These are phyloP conservation scores for Myripristis jacobus DNA, from an alignment of 2,797 vertebrate species.

Conservation along the genomic window DNA sequence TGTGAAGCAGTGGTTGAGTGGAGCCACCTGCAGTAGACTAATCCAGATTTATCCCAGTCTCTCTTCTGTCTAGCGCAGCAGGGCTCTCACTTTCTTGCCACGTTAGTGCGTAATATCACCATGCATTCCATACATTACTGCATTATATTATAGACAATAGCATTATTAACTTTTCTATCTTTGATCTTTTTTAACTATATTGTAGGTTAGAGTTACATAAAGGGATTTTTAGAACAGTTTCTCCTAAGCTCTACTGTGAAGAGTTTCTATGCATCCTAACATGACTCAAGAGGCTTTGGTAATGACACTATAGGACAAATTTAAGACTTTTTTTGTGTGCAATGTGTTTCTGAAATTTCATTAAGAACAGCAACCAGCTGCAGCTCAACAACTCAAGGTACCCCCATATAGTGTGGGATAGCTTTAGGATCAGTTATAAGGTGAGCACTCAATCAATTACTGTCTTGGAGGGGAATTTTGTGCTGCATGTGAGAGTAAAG, in stretches of 20 bases:
- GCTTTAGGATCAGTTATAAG: not conserved
- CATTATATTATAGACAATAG: not conserved
- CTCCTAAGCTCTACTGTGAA: no score
- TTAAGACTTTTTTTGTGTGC: no score
- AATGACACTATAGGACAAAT: no score
- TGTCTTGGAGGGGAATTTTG: not conserved
- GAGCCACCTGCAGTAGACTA: constrained; percentile 72
- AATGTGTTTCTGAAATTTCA: no score
- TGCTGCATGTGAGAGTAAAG: constrained; percentile 33
- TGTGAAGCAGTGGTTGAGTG: constrained; percentile 71
- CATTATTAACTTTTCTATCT: not conserved
- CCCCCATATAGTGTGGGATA: not conserved
- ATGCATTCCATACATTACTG: not conserved
- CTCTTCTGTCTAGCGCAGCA: constrained; percentile 35
- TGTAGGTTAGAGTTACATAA: not conserved
- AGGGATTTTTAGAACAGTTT: not conserved
- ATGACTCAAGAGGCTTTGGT: no score
- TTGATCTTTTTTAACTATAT: not conserved
- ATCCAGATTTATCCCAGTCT: constrained; percentile 55
- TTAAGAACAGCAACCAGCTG: no score
- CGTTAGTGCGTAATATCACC: constrained; percentile 18
- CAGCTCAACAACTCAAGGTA: not conserved
- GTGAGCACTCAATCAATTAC: no score
- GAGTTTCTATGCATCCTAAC: no score
- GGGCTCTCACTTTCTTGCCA: constrained; percentile 11